Base-by-base conservation (phyloP, 2,888 invertebrate genomes). In the Tetranychus truncatus region DNA sequence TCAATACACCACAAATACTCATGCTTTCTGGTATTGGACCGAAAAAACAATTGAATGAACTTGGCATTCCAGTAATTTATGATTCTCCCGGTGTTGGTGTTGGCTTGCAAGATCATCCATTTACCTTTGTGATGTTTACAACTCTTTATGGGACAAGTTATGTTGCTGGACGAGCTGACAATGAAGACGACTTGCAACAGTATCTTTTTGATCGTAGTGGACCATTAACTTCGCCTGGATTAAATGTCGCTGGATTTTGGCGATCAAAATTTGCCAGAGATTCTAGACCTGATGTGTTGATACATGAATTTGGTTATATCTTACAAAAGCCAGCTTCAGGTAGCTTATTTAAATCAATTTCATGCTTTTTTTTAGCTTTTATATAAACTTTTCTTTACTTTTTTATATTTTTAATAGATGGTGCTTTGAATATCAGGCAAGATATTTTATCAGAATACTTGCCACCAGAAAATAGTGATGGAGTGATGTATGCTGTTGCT, bases 91-190 rank as follows among this genome's bases (percentile, higher is more conserved):
- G 69, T 5, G 69, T 69, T 21, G 69, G 69, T 1, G 21, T 11
- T 9, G 20, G 20, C 20, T 24, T 69, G 44, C 72, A 72, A 72
- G 72, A 72, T n/a, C 72, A 72, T 72, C 45, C 46, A n/a, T 72
- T 24, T 45, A 44, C 9, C 11, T 45, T 72, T 11, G 0, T 34
- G 20, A 15, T 20, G 15, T 72, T 44, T n/a, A 72, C 45, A 4
- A 46, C 46, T 15, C 20, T 15, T 15, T 8, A 6, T n/a, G 46
- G 45, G 3, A 20, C 45, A 8, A 72, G 45, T 72, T 15, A 34
- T 6, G 18, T 34, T 5, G 9, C 15, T 9, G 11, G 15, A 11
- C 72, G 72, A 44, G 44, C 34, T 15, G 20, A 9, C 34, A 69
- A 9, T 20, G 5, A 9, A 9, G 15, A 11, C 5, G 8, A n/a